Percentiles rank a stretch among this genome's conserved stretches.
Evolutionary conservation across 2,113 vertebrate species (phyloP).

Genomic region (Porphyrio hochstetteri): DNA sequence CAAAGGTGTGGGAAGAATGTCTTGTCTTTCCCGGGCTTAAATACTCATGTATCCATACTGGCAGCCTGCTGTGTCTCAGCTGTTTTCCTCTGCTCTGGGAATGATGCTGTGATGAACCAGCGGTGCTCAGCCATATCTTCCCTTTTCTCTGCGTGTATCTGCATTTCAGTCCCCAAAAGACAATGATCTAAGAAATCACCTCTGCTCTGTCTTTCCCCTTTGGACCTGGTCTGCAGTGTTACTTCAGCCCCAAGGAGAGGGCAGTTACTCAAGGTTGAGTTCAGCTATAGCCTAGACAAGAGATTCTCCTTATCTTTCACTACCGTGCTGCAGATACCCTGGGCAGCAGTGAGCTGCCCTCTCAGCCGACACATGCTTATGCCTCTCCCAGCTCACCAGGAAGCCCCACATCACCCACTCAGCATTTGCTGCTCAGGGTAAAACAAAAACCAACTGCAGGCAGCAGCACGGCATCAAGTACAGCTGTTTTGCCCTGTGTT

Average conservation of each 20-base stretch:
- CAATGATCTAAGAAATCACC: background rate
- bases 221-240: fast-evolving
- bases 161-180: background rate
- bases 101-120: fast-evolving
- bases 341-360: background rate
- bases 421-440: background rate
- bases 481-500: fast-evolving
- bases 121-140: fast-evolving
- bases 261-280: background rate
- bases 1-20: background rate
- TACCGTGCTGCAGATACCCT: fast-evolving
- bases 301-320: background rate
- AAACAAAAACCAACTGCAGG: background rate
- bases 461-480: fast-evolving
- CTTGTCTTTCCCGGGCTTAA: background rate
- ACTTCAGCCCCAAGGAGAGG: background rate
- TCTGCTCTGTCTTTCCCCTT: background rate
- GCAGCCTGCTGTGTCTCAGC: background rate
- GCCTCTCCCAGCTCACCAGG: too few species aligned
- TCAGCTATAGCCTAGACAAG: background rate
- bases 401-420: fast-evolving
- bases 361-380: fast-evolving
- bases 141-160: background rate
- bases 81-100: background rate
- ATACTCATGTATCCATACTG: fast-evolving